A percentile compares a stretch with the other conserved stretches of the same genome.
phyloP scores from a whole-genome alignment of 1,140 invertebrate genomes.

The Drosophila sp. region DNA sequence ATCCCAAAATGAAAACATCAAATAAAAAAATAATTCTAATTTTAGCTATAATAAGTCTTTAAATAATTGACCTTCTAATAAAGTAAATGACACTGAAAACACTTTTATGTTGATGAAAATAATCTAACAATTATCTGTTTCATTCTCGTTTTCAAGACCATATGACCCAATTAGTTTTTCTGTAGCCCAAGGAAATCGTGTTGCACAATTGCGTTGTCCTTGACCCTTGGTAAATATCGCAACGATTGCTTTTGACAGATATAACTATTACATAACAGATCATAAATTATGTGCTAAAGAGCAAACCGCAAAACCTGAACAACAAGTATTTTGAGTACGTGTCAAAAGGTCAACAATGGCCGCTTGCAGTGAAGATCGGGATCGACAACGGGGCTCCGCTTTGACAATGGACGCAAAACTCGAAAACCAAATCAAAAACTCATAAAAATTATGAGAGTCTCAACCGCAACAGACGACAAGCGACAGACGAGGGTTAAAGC shows the following conservation, averaged over 20 bases:
- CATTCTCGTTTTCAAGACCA: neutral
- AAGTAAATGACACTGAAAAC: no score
- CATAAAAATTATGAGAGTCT: constrained; percentile 78
- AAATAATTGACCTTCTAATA: no score
- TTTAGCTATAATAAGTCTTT: no score
- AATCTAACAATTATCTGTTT: neutral
- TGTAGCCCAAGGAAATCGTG: constrained; percentile 41
- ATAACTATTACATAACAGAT: constrained; percentile 61
- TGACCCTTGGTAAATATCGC: constrained; percentile 30
- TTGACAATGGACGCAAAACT: constrained; percentile 54
- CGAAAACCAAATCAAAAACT: constrained; percentile 75
- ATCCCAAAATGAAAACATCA: no score
- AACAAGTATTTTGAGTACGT: constrained; percentile 43
- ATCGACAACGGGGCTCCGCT: neutral
- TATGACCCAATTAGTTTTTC: constrained; percentile 18
- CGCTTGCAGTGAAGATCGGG: constrained; percentile 59
- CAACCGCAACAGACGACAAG: constrained; percentile 56
- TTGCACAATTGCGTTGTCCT: constrained; percentile 58
- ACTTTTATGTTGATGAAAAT: neutral
- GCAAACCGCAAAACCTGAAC: constrained; percentile 37
- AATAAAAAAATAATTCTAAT: no score
- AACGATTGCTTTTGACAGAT: constrained; percentile 19
- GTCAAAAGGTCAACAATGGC: constrained; percentile 74
- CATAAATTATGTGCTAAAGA: constrained; percentile 58
- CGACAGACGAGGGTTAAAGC: constrained; percentile 63